Conservation (phyloP, 1,140 invertebrate species). For the Diprion similis region DNA sequence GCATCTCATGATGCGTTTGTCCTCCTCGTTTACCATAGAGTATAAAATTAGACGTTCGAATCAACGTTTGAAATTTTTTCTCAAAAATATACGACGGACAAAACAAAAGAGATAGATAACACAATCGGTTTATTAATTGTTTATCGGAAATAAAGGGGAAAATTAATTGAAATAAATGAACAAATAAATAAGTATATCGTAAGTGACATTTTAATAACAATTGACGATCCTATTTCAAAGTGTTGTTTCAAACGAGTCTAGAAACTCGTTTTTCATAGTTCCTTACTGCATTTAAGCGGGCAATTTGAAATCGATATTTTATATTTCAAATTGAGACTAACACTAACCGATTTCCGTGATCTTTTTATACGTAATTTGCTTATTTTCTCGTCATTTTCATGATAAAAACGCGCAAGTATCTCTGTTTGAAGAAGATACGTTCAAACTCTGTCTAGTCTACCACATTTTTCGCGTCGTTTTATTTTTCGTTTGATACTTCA, state of each 20-base stretch:
- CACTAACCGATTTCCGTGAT: too few species aligned
- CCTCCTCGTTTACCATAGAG: constrained; percentile 45
- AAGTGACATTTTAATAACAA: neutral
- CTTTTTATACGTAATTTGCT: too few species aligned
- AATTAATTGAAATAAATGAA: neutral
- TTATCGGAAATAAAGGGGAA: neutral
- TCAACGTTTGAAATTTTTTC: constrained; percentile 30
- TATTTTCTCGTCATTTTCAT: too few species aligned
- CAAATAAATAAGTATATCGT: neutral
- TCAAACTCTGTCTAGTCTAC: neutral
- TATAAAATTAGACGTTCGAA: constrained; percentile 53
- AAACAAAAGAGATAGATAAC: constrained; percentile 30
- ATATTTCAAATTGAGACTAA: too few species aligned
- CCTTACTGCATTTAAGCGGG: constrained; percentile 2
- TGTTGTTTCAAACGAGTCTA: too few species aligned
- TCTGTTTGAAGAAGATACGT: neutral
- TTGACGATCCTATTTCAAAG: neutral
- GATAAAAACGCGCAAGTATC: too few species aligned
- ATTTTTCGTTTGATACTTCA: neutral
- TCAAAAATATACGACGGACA: constrained; percentile 32
- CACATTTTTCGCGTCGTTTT: neutral
- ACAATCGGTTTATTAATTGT: neutral
- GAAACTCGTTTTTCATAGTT: neutral
- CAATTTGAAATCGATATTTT: too few species aligned
- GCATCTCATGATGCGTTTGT: constrained; percentile 48